phyloP scores from a whole-genome alignment of 2,888 invertebrate genomes.

The Timema podura region DNA sequence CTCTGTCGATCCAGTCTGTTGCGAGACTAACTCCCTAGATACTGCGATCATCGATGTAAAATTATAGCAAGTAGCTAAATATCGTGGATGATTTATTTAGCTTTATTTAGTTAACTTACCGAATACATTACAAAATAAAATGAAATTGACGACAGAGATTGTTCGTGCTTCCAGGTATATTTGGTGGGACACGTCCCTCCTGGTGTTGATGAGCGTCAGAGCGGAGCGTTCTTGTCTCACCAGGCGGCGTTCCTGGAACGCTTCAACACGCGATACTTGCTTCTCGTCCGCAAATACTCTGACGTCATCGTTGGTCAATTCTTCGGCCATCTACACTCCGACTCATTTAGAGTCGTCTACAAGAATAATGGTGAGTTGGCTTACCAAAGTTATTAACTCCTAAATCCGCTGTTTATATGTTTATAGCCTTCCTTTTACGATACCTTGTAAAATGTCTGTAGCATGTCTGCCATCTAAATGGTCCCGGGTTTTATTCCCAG shows the following conservation, averaged over 20 bases:
- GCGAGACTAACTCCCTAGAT: no score
- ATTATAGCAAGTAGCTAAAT: no score
- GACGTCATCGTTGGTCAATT: constrained; percentile 85
- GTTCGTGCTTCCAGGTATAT: constrained; percentile 62
- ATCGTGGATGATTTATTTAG: no score
- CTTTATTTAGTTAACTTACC: no score
- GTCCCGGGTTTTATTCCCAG: no score
- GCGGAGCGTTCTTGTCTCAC: constrained; percentile 51
- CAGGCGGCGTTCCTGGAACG: constrained; percentile 62
- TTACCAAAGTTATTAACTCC: no score
- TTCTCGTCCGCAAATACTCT: constrained; percentile 69
- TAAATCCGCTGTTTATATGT: no score
- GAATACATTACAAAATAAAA: background rate
- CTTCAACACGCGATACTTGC: constrained; percentile 73
- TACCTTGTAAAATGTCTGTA: no score
- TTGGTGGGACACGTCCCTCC: constrained; percentile 88
- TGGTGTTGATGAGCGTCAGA: constrained; percentile 76
- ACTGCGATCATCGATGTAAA: background rate
- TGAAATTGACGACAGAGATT: no score
- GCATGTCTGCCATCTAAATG: no score
- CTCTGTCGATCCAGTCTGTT: no score
- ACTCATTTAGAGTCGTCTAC: constrained; percentile 83
- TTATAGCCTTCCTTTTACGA: no score
- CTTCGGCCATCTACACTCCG: constrained; percentile 89
- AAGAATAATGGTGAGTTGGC: constrained; percentile 60